Evolutionary conservation across 2,888 invertebrate species (phyloP).

Genomic region (Chymomyza fuscimana): DNA sequence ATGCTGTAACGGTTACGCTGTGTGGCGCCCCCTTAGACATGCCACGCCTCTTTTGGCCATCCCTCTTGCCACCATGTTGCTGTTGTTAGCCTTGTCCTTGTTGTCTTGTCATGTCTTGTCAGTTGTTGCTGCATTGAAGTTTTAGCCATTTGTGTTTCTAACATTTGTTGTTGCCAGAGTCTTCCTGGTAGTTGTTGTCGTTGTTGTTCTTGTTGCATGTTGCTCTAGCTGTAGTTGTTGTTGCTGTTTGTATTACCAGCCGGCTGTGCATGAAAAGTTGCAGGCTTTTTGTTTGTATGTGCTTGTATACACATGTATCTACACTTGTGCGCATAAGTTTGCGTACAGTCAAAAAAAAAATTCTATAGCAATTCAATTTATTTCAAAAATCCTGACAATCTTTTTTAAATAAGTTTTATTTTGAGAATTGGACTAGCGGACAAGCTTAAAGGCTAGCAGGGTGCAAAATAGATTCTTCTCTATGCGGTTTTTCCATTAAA

Average conservation of each 20-base stretch:
- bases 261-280: conserved; percentile 52
- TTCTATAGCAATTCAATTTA: too few relatives aligned
- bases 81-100: conserved; percentile 66
- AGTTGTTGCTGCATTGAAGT: conserved; percentile 36
- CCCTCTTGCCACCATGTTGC: conserved; percentile 14
- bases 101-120: conserved; percentile 55
- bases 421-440: too few relatives aligned
- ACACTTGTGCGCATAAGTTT: background rate
- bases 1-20: conserved; percentile 68
- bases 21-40: conserved; percentile 48
- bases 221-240: conserved; percentile 15
- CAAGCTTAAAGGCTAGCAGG: too few relatives aligned
- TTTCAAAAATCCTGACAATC: too few relatives aligned
- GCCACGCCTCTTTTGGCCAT: background rate
- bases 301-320: background rate
- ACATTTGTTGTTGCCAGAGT: conserved; percentile 10
- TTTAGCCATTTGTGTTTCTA: conserved; percentile 41
- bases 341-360: too few relatives aligned
- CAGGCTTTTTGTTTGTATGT: conserved; percentile 43
- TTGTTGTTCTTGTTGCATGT: conserved; percentile 18
- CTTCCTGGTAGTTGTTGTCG: background rate
- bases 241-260: conserved; percentile 49
- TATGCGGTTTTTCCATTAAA: too few relatives aligned
- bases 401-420: too few relatives aligned
- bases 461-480: too few relatives aligned